A percentile compares a stretch with the other conserved stretches of the same genome.
phyloP scores from a whole-genome alignment of 1,140 invertebrate species.

The Megalonaias nervosa region DNA sequence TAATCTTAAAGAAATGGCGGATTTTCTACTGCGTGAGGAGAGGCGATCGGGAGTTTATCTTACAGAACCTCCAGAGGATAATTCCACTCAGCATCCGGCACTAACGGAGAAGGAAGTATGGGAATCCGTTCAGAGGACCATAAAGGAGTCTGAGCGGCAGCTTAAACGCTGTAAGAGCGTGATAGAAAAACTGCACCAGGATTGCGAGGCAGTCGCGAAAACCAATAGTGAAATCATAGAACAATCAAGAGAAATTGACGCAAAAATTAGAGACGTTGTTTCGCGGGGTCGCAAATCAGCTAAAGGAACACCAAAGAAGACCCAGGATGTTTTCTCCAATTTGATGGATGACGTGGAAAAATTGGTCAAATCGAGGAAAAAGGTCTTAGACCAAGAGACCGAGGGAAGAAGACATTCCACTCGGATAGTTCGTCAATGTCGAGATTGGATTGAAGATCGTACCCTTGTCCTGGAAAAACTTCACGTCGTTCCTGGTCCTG shows the following conservation, averaged over 20 bases:
- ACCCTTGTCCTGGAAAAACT: constrained; percentile 18
- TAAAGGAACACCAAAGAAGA: constrained; percentile 25
- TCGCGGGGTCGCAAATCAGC: constrained; percentile 27
- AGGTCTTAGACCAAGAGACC: constrained; percentile 28
- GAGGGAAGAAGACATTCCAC: constrained; percentile 33
- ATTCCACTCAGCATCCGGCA: constrained; percentile 3
- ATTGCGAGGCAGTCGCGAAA: constrained; percentile 33
- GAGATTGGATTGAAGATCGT: constrained; percentile 33
- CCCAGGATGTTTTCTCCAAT: constrained; percentile 30
- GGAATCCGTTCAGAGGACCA: constrained; percentile 15
- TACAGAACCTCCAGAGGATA: constrained; percentile 24
- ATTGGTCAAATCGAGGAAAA: constrained; percentile 26
- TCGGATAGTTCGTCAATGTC: constrained; percentile 29
- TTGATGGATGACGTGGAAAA: constrained; percentile 38
- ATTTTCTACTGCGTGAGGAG: constrained; percentile 24
- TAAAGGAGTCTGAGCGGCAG: constrained; percentile 23
- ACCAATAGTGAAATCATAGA: constrained; percentile 30
- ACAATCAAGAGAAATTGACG: constrained; percentile 30
- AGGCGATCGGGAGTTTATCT: constrained; percentile 30
- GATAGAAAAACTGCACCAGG: constrained; percentile 27
- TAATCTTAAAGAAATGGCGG: constrained; percentile 21
- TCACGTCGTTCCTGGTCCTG: not conserved
- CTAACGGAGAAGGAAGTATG: constrained; percentile 24
- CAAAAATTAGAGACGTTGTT: constrained; percentile 32
- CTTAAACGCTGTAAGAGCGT: constrained; percentile 21